phyloP scores from a whole-genome alignment of 1,140 invertebrate species.

The Macrobrachium nipponense region DNA sequence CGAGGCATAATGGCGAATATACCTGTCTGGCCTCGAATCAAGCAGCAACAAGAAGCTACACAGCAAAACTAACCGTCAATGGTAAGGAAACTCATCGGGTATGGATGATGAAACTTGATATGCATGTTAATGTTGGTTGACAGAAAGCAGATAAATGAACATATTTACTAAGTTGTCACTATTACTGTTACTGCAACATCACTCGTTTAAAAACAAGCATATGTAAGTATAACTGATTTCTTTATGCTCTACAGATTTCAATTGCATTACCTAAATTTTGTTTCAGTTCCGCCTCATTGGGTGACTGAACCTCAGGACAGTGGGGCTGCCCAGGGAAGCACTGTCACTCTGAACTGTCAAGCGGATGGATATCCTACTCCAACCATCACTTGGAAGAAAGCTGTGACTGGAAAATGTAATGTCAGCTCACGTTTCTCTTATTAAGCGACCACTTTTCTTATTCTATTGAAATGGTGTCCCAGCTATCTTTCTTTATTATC shows the following conservation, averaged over 20 bases:
- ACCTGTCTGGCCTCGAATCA: constrained; percentile 73
- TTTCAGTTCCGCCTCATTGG: constrained; percentile 93
- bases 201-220: too few relatives aligned
- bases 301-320: constrained; percentile 96
- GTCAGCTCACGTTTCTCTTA: background rate
- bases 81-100: constrained; percentile 69
- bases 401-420: constrained; percentile 78
- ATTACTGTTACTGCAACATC: too few relatives aligned
- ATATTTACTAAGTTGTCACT: too few relatives aligned
- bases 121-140: background rate
- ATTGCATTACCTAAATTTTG: background rate
- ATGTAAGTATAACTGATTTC: too few relatives aligned
- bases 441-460: background rate
- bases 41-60: constrained; percentile 70
- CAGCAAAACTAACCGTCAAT: constrained; percentile 71
- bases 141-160: too few relatives aligned
- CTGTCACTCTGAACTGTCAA: constrained; percentile 93
- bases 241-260: too few relatives aligned
- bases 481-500: too few relatives aligned
- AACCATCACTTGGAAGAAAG: constrained; percentile 94
- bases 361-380: constrained; percentile 95
- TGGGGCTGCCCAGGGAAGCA: constrained; percentile 91
- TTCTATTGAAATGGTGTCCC: too few relatives aligned
- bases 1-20: constrained; percentile 73
- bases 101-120: background rate